Percentiles rank a stretch among this genome's conserved stretches.
Conservation (phyloP, 2,113 vertebrate species). For the Myiagra hebetior region DNA sequence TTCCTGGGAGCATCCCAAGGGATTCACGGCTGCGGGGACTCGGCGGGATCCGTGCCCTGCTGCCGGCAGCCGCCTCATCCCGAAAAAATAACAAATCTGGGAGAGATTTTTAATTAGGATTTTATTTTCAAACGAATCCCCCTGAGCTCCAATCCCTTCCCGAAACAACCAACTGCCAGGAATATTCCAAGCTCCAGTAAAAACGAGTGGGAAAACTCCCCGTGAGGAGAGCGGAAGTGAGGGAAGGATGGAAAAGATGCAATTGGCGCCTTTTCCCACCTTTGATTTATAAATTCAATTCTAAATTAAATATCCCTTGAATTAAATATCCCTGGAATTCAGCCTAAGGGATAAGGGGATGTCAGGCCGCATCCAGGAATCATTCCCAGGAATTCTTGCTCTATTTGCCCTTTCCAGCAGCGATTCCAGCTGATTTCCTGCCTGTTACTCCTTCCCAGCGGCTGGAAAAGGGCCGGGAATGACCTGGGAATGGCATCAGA, state of each 20-base stretch:
- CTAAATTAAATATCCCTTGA: neutral
- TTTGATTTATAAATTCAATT: neutral
- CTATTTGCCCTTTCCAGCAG: neutral
- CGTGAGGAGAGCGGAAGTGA: neutral
- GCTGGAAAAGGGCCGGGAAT: no score
- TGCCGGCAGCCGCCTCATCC: neutral
- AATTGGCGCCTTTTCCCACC: neutral
- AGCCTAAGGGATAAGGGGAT: neutral
- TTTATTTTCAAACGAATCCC: neutral
- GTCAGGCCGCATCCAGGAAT: neutral
- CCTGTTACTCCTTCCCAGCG: no score
- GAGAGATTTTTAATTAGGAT: neutral
- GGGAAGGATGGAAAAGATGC: neutral
- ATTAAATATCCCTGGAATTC: neutral
- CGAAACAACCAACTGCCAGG: neutral
- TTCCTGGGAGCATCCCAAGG: fast-evolving
- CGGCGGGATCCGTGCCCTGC: no score
- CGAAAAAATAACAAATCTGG: no score
- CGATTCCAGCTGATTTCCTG: neutral
- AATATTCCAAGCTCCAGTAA: neutral
- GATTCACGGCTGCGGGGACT: neutral
- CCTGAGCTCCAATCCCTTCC: neutral
- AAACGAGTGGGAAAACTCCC: neutral
- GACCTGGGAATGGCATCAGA: no score
- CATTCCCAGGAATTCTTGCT: neutral